These are phyloP conservation scores for Pemphigus obesinymphae DNA, from an alignment of 1,140 invertebrate genomes.

Conservation along the genomic window DNA sequence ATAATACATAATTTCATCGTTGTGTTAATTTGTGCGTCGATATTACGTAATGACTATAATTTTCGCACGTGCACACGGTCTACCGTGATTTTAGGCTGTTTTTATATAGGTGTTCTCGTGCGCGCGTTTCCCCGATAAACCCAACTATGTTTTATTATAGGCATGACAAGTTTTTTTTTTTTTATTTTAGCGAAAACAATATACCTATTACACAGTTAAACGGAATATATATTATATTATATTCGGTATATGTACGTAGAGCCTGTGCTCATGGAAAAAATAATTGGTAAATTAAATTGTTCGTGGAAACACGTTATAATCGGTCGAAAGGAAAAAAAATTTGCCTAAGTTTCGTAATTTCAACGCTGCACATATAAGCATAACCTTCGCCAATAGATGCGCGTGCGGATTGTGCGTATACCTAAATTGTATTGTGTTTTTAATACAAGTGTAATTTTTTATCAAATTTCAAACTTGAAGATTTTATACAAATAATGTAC, in stretches of 20 bases:
- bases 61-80: background rate
- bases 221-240: no score
- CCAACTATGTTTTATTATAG: no score
- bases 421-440: background rate
- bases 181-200: no score
- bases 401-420: background rate
- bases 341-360: background rate
- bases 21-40: background rate
- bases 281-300: no score
- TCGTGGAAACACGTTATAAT: background rate
- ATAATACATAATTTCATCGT: background rate
- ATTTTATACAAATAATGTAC: no score
- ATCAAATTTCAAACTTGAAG: no score
- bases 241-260: no score
- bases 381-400: background rate
- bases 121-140: background rate
- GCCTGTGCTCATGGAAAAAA: no score
- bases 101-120: background rate
- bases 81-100: background rate
- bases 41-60: constrained; percentile 1
- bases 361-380: background rate
- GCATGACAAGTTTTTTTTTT: no score
- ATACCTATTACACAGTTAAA: no score
- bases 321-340: background rate
- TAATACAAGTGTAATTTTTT: no score